Conservation (phyloP, 2,113 vertebrate species). For the Cebus imitator region DNA sequence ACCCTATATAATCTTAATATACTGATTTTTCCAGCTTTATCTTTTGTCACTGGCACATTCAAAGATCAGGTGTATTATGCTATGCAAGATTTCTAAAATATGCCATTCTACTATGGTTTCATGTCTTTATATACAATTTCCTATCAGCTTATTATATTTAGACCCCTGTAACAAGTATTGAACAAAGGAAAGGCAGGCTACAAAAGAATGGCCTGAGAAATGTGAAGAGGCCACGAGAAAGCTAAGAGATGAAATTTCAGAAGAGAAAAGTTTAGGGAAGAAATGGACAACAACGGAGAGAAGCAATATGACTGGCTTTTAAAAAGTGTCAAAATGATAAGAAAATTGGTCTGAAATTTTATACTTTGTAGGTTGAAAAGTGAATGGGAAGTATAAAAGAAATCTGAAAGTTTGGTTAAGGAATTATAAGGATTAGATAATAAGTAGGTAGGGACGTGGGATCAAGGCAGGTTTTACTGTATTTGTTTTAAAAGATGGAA, state of each 20-base stretch:
- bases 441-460: background rate
- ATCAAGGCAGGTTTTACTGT: background rate
- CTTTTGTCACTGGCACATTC: background rate
- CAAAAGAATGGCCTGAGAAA: background rate
- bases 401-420: background rate
- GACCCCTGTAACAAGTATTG: background rate
- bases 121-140: background rate
- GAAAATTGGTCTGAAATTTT: background rate
- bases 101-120: background rate
- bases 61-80: background rate
- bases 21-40: background rate
- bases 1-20: background rate
- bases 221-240: background rate
- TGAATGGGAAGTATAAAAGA: background rate
- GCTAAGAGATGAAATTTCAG: background rate
- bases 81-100: background rate
- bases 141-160: background rate
- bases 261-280: background rate
- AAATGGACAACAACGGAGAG: background rate
- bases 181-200: background rate
- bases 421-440: background rate
- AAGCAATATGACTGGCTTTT: background rate
- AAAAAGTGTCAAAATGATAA: background rate
- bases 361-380: background rate
- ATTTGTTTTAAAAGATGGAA: background rate